Conservation (phyloP, 2,113 vertebrate species). For the Sylvia atricapilla region DNA sequence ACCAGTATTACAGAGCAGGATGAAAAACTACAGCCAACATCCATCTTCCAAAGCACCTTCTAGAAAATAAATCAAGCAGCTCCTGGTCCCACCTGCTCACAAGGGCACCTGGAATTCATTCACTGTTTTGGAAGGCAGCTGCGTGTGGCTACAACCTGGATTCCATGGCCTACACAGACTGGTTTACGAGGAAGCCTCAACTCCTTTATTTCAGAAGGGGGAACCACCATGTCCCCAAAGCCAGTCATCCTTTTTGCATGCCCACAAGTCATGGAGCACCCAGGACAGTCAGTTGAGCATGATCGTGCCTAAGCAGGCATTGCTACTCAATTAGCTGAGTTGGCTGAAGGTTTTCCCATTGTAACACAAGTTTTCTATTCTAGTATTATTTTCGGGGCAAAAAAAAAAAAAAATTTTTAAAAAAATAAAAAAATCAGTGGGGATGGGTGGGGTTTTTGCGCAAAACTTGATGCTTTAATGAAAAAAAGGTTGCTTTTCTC, state of each 20-base stretch:
- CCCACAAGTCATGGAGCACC: neutral
- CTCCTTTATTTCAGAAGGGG: neutral
- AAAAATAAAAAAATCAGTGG: neutral
- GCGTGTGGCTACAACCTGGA: neutral
- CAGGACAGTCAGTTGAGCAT: conserved; percentile 7
- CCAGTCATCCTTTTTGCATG: neutral
- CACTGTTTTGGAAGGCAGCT: neutral
- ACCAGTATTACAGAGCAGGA: neutral
- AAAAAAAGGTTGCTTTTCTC: conserved; percentile 49
- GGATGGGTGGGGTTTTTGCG: neutral
- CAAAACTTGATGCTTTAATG: conserved; percentile 37
- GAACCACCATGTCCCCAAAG: neutral
- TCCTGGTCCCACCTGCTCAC: neutral
- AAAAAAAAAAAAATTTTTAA: neutral
- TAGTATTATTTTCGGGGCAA: conserved; percentile 17
- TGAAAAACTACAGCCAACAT: neutral
- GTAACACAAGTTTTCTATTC: conserved; percentile 35
- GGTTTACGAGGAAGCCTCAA: neutral
- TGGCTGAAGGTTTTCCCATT: conserved; percentile 47
- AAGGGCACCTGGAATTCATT: neutral
- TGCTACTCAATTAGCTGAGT: conserved; percentile 24
- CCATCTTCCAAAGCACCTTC: neutral
- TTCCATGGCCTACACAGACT: neutral
- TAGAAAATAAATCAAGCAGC: neutral
- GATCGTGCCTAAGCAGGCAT: neutral